Percentiles rank a stretch among this genome's conserved stretches.
Evolutionary conservation across 1,140 invertebrate species (phyloP).

Genomic region (Hetaerina americana): DNA sequence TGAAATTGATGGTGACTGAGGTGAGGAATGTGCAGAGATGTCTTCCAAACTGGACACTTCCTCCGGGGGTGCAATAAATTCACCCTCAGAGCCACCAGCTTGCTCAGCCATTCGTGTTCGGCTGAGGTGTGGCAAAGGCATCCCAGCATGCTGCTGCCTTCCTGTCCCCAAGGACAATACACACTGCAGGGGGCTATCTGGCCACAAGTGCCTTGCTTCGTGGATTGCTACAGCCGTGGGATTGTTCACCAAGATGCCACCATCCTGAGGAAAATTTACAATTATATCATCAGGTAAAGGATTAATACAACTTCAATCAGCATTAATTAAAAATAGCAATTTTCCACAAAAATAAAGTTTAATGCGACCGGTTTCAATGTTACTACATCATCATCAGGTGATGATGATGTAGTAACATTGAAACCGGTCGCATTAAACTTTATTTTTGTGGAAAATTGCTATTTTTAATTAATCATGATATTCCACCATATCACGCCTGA

Average conservation of each 20-base stretch:
- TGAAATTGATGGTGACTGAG: conserved; percentile 27
- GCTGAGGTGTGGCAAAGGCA: conserved; percentile 25
- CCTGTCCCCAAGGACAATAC: conserved; percentile 84
- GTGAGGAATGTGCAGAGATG: neutral
- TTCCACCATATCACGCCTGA: no score
- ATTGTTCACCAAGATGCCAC: conserved; percentile 81
- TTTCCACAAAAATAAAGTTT: no score
- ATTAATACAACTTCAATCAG: no score
- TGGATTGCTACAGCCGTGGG: conserved; percentile 80
- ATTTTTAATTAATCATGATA: no score
- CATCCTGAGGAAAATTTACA: conserved; percentile 61
- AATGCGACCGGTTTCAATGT: no score
- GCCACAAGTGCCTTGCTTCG: conserved; percentile 77
- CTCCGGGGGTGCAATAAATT: neutral
- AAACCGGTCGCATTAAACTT: no score
- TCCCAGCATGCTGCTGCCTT: conserved; percentile 28
- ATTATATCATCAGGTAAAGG: no score
- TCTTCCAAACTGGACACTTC: conserved; percentile 16
- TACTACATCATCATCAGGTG: no score
- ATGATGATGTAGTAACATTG: no score
- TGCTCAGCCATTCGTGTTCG: conserved; percentile 20
- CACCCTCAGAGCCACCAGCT: neutral
- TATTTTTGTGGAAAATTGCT: no score
- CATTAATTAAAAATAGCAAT: no score
- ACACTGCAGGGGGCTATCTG: conserved; percentile 62